phyloP scores from a whole-genome alignment of 2,797 vertebrate genomes.

The Erethizon dorsatum region DNA sequence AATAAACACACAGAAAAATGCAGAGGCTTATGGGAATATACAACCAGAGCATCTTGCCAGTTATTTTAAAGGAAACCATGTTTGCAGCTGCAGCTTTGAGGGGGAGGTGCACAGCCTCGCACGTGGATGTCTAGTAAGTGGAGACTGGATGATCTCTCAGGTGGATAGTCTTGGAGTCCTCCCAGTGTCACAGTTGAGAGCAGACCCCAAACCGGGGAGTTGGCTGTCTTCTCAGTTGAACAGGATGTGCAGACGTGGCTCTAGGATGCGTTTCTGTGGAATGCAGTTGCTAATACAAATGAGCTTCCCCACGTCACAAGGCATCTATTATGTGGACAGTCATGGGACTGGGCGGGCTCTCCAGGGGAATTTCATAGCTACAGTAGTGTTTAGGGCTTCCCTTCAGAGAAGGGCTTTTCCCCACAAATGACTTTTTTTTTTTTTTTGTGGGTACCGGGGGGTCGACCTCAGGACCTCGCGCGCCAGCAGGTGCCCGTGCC shows the following conservation, averaged over 20 bases:
- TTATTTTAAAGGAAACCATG: slow-evolving; percentile 2
- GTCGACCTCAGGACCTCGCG: too few species aligned
- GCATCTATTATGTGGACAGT: slow-evolving; percentile 69
- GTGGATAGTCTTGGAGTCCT: neutral
- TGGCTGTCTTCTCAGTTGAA: neutral
- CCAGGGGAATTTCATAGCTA: neutral
- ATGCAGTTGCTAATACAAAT: slow-evolving; percentile 58
- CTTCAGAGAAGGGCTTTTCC: slow-evolving; percentile 37
- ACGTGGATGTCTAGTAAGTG: slow-evolving; percentile 16
- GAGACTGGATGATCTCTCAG: neutral
- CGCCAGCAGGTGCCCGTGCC: too few species aligned
- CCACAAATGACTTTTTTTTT: slow-evolving; percentile 38
- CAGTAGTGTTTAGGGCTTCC: slow-evolving; percentile 43
- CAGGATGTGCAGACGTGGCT: slow-evolving; percentile 62
- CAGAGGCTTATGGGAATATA: neutral
- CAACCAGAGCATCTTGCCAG: neutral
- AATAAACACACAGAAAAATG: neutral
- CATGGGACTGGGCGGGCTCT: slow-evolving; percentile 36
- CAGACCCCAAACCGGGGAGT: slow-evolving; percentile 1
- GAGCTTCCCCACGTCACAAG: slow-evolving; percentile 52
- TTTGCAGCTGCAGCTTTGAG: slow-evolving; percentile 31
- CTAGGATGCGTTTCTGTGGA: slow-evolving; percentile 60
- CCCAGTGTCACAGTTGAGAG: neutral
- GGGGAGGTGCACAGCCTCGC: neutral
- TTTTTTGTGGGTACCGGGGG: too few species aligned